Evolutionary conservation across 2,797 vertebrate genomes (phyloP).

Genomic region (Pipistrellus pygmaeus): DNA sequence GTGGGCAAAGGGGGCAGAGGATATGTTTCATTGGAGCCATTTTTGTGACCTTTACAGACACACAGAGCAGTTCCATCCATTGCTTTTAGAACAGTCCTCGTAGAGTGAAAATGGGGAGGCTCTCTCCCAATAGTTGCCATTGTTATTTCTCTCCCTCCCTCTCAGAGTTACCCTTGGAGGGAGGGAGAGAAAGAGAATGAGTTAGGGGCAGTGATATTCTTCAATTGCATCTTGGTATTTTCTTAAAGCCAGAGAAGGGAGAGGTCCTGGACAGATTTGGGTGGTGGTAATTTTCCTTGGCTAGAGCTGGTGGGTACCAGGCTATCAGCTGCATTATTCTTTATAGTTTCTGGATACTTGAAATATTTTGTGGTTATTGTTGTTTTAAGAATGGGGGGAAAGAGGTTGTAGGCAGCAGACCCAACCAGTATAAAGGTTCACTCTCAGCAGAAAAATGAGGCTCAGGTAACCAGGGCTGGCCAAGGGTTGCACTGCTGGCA

Average conservation of each 20-base stretch:
- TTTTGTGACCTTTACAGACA: not conserved
- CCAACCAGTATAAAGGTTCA: rapidly evolving
- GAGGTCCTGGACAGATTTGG: not conserved
- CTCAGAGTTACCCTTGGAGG: not conserved
- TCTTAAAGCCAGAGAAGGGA: not conserved
- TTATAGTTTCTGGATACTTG: not conserved
- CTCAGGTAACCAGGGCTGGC: no score
- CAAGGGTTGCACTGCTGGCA: no score
- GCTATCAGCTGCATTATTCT: not conserved
- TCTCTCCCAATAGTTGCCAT: no score
- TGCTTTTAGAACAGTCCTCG: not conserved
- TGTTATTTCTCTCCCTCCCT: no score
- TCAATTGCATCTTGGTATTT: not conserved
- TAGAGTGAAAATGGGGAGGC: not conserved
- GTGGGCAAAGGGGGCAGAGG: not conserved
- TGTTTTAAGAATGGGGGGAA: not conserved
- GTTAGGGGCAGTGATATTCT: not conserved
- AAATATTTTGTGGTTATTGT: not conserved
- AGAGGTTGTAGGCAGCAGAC: not conserved
- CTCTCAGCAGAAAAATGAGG: not conserved
- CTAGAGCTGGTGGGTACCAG: not conserved
- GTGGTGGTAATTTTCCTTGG: not conserved
- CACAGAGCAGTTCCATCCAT: not conserved
- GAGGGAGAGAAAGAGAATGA: not conserved
- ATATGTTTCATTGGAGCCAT: not conserved